Evolutionary conservation across 2,113 vertebrate genomes (phyloP), one percentile per base, ranked within the genome.

Genomic region (Amphilophus citrinellus): DNA sequence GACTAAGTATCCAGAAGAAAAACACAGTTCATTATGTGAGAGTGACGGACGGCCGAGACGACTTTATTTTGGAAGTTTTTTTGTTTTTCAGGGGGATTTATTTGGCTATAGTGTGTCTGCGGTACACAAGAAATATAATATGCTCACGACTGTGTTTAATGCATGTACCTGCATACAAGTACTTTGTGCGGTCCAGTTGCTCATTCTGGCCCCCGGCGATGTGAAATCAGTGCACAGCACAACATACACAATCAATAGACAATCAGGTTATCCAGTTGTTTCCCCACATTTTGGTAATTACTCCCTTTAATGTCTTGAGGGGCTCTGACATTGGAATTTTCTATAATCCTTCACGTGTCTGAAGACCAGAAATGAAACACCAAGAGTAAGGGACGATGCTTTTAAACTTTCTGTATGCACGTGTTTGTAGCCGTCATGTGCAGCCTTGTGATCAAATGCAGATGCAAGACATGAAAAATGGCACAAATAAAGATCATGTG

Each of bases 191-290:
- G n/a, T 58, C 71, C 60, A 35, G 1, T 22, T 65, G 63, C 35
- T 60, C 35, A n/a, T 7, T 57, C 2, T 18, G 79, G 83, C 73
- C 73, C 24, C 44, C 0, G 75, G 79, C 80, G 0, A 75, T 56
- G 61, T 27, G 78, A 50, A 82, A 89, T 83, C 83, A 62, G 17
- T 68, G 77, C 76, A 76, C 65, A 61, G 85, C 87, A 87, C 65
- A 90, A 87, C 86, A 73, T 84, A 79, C 71, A 56, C 61, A 35
- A 94, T 94, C 90, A 83, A 94, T 92, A 94, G 58, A 84, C 93
- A 92, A 93, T 94, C 89, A 91, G 82, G 79, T 88, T 87, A 86
- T 86, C 84, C 42, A 59, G 60, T 89, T 82, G 91, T 92, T 93
- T 83, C 35, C 47, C 44, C 84, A 83, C 83, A n/a, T 13, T 86